phyloP scores from a whole-genome alignment of 2,113 vertebrate genomes.

The Microtus pennsylvanicus region DNA sequence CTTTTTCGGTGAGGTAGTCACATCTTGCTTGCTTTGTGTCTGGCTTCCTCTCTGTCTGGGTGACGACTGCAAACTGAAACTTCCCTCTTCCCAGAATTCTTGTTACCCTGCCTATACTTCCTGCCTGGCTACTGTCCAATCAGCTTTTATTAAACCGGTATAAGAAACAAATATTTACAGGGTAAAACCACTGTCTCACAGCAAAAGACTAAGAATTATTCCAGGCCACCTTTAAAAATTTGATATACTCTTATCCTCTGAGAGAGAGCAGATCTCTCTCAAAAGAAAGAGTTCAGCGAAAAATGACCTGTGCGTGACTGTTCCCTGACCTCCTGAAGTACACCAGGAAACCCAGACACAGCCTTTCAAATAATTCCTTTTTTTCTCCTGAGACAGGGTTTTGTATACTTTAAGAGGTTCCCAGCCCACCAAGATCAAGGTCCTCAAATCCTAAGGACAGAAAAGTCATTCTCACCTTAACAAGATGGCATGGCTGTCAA shows the following conservation, averaged over 20 bases:
- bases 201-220: neutral
- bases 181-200: too few relatives aligned
- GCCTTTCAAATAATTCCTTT: neutral
- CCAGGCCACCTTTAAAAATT: neutral
- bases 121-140: too few relatives aligned
- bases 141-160: too few relatives aligned
- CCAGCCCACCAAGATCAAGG: neutral
- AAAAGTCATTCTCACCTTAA: neutral
- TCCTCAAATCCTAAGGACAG: neutral
- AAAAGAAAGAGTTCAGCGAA: neutral
- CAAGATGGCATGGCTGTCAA: neutral
- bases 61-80: too few relatives aligned
- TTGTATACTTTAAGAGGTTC: neutral
- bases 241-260: neutral
- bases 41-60: too few relatives aligned
- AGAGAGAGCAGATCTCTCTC: neutral
- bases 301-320: neutral
- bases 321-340: neutral
- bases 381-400: neutral
- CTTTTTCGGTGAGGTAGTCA: too few relatives aligned
- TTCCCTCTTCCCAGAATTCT: too few relatives aligned
- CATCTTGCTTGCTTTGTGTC: too few relatives aligned
- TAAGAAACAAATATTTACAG: too few relatives aligned
- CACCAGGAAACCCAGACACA: neutral
- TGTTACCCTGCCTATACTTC: too few relatives aligned